Base-by-base conservation (phyloP, 64 coral and sea anemone species). In the Exaiptasia diaphana region DNA sequence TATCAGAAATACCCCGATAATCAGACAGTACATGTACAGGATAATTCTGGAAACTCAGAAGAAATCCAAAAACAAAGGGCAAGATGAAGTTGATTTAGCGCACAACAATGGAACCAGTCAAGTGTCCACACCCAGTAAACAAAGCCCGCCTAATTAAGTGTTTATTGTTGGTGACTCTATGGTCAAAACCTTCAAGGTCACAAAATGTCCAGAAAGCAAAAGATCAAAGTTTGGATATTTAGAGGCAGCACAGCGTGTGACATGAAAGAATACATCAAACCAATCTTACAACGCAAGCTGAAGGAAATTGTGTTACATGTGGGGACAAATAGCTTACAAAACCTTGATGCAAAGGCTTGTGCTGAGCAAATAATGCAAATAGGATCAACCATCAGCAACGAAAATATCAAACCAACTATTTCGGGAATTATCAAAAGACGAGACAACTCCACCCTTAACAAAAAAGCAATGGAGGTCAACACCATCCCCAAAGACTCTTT, bases 321-420 rank as follows among this genome's bases (percentile, higher is more conserved):
- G 9, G 73, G 73, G 18, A 76, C 73, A 4, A 76, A 76, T 17
- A 76, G 73, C 37, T 53, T 76, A 41, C 18, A 42, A 48, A 21
- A 50, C 27, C 13, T 14, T 32, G 32, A 77, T 22, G 4, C 74
- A 11, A 11, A 54, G 24, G 50, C 50, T 26, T 83, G 80, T 44
- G 80, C 80, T 24, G 57, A 62, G 32, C 55, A 81, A 58, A 81
- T 81, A 64, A 81, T 81, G 64, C 18, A 81, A 26, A 33, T 81
- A 64, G 77, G 25, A 39, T 41, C 31, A 24, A 36, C 77, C 21
- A 36, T 81, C 18, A 36, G 56, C 55, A 18, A 81, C 52, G 37
- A 54, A 35, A 33, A 81, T 43, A 57, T 81, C 31, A 63, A 81
- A 81, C 34, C 37, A 33, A 81, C 77, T 45, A 81, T 81, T 81